Evolutionary conservation across 2,888 invertebrate genomes (phyloP), one percentile per base, ranked within the genome.

Genomic region (Eumerus sabulonum): DNA sequence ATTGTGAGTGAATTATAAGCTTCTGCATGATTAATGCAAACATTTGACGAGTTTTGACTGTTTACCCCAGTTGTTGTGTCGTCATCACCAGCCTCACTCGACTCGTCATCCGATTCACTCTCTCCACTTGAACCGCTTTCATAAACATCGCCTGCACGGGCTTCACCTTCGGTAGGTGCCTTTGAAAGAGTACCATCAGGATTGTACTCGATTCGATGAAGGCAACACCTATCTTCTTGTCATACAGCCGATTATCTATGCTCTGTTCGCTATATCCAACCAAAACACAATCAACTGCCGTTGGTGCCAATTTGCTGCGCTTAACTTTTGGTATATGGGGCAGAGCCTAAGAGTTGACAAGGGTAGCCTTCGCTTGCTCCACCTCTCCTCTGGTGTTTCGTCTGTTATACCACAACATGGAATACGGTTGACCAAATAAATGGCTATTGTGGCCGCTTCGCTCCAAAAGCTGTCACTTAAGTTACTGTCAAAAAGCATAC

Each of bases 301-400:
- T 59, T 0, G 47, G 47, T 60, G 19, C 12, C 38, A 59, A 59
- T 14, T 59, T 59, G 19, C 11, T 45, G n/a, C 57, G 27, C 13
- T 57, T 42, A 45, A 35, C 44, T 45, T 57, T 48, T 17, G 47
- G 59, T 13, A 59, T 59, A 59, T 59, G 18, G 16, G 59, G 36
- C 35, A 59, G 4, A 38, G 48, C 47, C 18, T 59, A 5, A 40
- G 40, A 11, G n/a, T 40, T 40, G 40, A 40, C n/a, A 68, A 59
- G 19, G 18, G 48, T 12, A 57, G 68, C 18, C 57, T 68, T 16
- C 38, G 18, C 35, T 44, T 60, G 45, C 11, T 56, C 45, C 74
- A 62, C 19, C 35, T 14, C 18, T 74, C 74, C 35, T 68, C 64
- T 27, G 59, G 72, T 12, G 54, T 53, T 45, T 53, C 62, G 16